These are phyloP conservation scores for Lampris incognitus DNA, from an alignment of 2,113 vertebrate genomes.

Conservation along the genomic window DNA sequence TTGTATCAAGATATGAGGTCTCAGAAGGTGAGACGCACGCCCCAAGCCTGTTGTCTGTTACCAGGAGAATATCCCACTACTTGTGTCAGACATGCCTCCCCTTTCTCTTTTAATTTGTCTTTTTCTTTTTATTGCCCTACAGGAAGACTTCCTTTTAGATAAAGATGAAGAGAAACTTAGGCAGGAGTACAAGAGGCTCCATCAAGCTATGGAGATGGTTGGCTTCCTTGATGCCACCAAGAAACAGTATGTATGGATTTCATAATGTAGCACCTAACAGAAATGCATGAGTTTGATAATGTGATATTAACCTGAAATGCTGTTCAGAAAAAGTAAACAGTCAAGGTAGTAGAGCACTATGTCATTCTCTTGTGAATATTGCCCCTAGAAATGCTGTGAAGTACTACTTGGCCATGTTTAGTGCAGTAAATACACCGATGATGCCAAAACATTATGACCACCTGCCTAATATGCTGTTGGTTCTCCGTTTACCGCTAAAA, in stretches of 20 bases:
- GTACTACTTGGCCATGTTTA: background rate
- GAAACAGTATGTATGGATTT: conserved; percentile 86
- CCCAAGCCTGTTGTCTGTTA: too few species aligned
- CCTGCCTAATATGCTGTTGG: too few species aligned
- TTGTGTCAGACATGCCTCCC: background rate
- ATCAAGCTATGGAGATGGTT: conserved; percentile 99
- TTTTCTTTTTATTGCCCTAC: conserved; percentile 29
- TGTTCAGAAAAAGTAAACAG: background rate
- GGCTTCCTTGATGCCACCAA: conserved; percentile 95
- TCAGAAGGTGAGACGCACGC: too few species aligned
- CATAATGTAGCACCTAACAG: background rate
- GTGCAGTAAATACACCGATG: background rate
- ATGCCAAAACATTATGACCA: too few species aligned
- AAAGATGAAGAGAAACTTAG: conserved; percentile 86
- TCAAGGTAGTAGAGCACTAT: too few species aligned
- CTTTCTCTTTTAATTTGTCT: background rate
- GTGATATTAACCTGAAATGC: background rate
- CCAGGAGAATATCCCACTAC: background rate
- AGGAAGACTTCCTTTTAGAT: conserved; percentile 88
- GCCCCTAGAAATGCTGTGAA: background rate
- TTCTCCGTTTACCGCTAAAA: too few species aligned
- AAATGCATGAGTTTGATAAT: background rate
- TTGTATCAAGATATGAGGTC: too few species aligned
- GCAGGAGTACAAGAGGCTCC: conserved; percentile 91
- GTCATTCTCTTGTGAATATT: too few species aligned